Conservation (phyloP, 1,140 invertebrate species). For the Drosophila fuyamai region DNA sequence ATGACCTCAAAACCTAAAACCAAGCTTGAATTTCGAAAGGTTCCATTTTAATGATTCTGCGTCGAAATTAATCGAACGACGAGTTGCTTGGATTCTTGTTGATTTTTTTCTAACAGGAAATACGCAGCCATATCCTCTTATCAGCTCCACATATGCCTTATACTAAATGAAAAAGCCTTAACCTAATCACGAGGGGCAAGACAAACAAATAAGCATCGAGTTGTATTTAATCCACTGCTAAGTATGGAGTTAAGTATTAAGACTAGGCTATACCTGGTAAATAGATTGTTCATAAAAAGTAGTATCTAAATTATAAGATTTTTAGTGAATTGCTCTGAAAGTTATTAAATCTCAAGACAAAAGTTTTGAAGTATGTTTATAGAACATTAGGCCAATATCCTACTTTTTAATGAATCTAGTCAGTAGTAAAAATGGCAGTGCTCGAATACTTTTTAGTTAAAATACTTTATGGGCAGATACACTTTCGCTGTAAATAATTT, state of each 20-base stretch:
- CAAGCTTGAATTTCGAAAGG: conserved; percentile 60
- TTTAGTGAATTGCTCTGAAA: too few species aligned
- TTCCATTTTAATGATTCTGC: conserved; percentile 70
- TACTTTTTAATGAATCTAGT: too few species aligned
- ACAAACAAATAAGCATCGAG: conserved; percentile 62
- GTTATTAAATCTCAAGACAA: too few species aligned
- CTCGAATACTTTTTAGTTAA: too few species aligned
- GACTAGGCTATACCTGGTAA: conserved; percentile 12
- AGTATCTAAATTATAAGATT: too few species aligned
- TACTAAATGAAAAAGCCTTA: conserved; percentile 78
- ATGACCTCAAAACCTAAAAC: conserved; percentile 54
- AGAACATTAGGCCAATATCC: too few species aligned
- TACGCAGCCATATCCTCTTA: conserved; percentile 79
- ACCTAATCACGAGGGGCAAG: conserved; percentile 71
- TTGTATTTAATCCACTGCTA: conserved; percentile 9
- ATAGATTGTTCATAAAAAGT: neutral
- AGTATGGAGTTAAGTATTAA: neutral
- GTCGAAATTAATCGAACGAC: conserved; percentile 51
- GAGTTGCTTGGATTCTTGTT: conserved; percentile 28
- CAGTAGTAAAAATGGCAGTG: too few species aligned
- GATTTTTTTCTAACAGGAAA: conserved; percentile 71
- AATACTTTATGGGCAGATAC: too few species aligned
- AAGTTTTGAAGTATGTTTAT: too few species aligned
- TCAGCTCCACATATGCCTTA: conserved; percentile 50
- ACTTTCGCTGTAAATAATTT: too few species aligned